phyloP scores from a whole-genome alignment of 2,888 invertebrate genomes.

The Helobdella robusta region DNA sequence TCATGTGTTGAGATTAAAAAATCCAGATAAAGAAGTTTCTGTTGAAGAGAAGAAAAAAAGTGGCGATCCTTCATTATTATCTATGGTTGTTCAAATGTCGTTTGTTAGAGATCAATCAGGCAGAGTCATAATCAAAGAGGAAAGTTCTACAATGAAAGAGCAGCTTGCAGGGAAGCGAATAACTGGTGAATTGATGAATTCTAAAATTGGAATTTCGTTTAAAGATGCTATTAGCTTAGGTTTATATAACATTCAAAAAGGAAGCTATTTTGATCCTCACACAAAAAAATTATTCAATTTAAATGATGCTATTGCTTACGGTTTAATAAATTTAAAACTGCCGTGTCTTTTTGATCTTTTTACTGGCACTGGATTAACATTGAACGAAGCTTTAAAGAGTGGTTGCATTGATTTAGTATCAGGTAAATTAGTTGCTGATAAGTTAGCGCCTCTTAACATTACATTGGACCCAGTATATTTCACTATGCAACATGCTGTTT shows the following conservation, averaged over 20 bases:
- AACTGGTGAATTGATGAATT: constrained; percentile 4
- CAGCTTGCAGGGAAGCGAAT: not conserved
- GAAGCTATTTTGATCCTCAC: constrained; percentile 32
- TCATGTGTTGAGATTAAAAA: constrained; percentile 32
- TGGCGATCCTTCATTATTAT: constrained; percentile 14
- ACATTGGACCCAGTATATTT: constrained; percentile 32
- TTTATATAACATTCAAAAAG: constrained; percentile 38
- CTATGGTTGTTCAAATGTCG: constrained; percentile 26
- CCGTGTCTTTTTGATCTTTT: constrained; percentile 31
- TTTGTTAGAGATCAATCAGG: constrained; percentile 26
- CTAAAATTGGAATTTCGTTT: constrained; percentile 31
- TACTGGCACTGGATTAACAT: constrained; percentile 65
- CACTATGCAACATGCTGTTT: constrained; percentile 22
- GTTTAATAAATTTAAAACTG: constrained; percentile 35
- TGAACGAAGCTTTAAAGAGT: constrained; percentile 67
- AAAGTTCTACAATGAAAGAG: constrained; percentile 5
- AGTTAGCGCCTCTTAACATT: constrained; percentile 50
- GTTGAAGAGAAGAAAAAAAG: constrained; percentile 6
- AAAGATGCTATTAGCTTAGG: constrained; percentile 35
- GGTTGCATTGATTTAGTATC: constrained; percentile 36
- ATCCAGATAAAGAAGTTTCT: constrained; percentile 12
- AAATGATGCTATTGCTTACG: constrained; percentile 56
- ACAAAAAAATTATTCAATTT: constrained; percentile 56
- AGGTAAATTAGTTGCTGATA: constrained; percentile 33
- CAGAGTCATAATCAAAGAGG: constrained; percentile 23